Base-by-base conservation (phyloP, 2,888 invertebrate genomes). In the Caenorhabditis sp. region DNA sequence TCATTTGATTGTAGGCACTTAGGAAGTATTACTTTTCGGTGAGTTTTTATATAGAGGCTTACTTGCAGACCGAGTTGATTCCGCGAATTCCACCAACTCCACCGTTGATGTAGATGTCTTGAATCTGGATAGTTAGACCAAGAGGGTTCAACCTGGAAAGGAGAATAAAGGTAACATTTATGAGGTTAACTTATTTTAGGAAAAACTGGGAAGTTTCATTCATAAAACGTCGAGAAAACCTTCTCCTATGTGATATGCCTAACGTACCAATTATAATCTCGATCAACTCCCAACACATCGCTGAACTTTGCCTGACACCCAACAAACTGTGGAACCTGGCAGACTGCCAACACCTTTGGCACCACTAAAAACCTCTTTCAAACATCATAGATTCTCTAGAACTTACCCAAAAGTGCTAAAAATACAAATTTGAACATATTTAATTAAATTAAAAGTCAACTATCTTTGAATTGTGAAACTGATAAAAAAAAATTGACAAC, bases 61-160 rank as follows among this genome's bases (percentile, higher is more conserved):
- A 80, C 80, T 69, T 80, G 76, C 80, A 80, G 12, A 80, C 80
- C 8, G 67, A 63, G 49, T 73, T 73, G 26, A 80, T 62, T 56
- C 80, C 80, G 53, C 71, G 49, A 17, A 21, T 10, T 8, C 63
- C 71, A 23, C 56, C 69, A 23, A 56, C 57, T 20, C 70, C 62
- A 52, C 80, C 80, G n/a, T 59, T 66, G 38, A 76, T 76, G 61
- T 76, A 80, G 49, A 77, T 69, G 62, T 77, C 74, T 59, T 80
- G 77, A 17, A 80, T 76, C 53, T 76, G 75, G 21, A 70, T 59
- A 10, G 71, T 69, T n/a, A 80, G 52, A 4, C 76, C 80, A 5
- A 66, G 63, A 8, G 80, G 80, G 52, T 80, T 70, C 61, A 68
- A 31, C 80, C 79, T 77, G 50, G 54, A 66, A 49, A n/a, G n/a